Conservation (phyloP, 2,797 vertebrate species). For the Gadopsis bispinosus region DNA sequence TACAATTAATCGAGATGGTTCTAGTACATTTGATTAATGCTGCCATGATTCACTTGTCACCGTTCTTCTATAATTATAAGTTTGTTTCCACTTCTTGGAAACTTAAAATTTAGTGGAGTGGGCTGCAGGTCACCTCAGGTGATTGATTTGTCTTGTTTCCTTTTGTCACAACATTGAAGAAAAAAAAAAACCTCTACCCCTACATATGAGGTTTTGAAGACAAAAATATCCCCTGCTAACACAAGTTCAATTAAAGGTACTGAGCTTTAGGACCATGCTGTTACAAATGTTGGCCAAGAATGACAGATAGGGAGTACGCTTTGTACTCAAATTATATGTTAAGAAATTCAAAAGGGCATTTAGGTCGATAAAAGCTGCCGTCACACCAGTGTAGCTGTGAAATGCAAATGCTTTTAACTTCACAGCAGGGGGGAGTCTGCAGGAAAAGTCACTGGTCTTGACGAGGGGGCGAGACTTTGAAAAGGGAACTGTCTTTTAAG, state of each 20-base stretch:
- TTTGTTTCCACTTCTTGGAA: slow-evolving; percentile 14
- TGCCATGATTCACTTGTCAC: slow-evolving; percentile 8
- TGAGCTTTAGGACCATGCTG: slow-evolving; percentile 26
- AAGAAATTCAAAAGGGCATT: slow-evolving; percentile 65
- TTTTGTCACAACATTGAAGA: not conserved
- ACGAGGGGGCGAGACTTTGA: slow-evolving; percentile 31
- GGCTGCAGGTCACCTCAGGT: not conserved
- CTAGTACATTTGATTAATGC: slow-evolving; percentile 4
- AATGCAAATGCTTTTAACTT: slow-evolving; percentile 72
- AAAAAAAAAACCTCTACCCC: not conserved
- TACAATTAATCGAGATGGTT: not conserved
- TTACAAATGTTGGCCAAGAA: slow-evolving; percentile 23
- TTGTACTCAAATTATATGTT: slow-evolving; percentile 66
- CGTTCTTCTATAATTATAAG: not conserved
- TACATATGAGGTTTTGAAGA: slow-evolving; percentile 12
- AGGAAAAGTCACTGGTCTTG: slow-evolving; percentile 49
- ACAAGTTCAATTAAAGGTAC: slow-evolving; percentile 44
- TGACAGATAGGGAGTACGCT: slow-evolving; percentile 35
- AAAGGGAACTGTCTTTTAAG: slow-evolving; percentile 36
- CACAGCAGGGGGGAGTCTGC: slow-evolving; percentile 60
- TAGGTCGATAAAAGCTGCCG: slow-evolving; percentile 60
- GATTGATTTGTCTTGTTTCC: not conserved
- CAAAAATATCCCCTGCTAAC: slow-evolving; percentile 10
- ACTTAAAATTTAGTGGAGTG: not conserved
- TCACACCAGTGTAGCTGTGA: slow-evolving; percentile 53